Conservation (phyloP, 2,888 invertebrate genomes). For the Emesis castigata region DNA sequence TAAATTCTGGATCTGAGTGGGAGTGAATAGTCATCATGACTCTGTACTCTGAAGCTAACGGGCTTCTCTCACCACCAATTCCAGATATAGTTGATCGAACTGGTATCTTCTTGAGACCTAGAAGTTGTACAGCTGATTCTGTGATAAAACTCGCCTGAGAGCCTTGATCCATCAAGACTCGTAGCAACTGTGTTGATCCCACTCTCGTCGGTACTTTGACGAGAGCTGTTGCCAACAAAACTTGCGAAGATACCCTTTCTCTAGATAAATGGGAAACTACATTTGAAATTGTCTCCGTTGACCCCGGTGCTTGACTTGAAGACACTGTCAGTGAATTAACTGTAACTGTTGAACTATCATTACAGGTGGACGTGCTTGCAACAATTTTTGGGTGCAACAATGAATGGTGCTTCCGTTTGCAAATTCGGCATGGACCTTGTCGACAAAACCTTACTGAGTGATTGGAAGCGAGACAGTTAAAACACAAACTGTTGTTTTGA, state of each 20-base stretch:
- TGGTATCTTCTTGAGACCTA: no score
- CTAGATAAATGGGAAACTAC: not conserved
- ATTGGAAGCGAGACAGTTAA: constrained; percentile 5
- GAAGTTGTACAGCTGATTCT: no score
- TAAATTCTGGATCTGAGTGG: not conserved
- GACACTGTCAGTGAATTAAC: not conserved
- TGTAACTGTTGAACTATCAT: not conserved
- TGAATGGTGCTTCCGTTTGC: constrained; percentile 6
- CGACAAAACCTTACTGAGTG: constrained; percentile 6
- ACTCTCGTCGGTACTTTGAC: not conserved
- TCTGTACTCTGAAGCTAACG: not conserved
- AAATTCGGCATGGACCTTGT: not conserved
- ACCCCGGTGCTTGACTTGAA: not conserved
- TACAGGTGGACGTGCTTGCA: not conserved
- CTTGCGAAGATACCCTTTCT: not conserved
- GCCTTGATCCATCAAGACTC: constrained; percentile 1
- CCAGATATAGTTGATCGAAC: not conserved
- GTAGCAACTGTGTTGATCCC: not conserved
- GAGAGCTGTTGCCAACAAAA: constrained; percentile 9
- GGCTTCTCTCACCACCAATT: not conserved
- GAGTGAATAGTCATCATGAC: not conserved
- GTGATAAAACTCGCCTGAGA: no score
- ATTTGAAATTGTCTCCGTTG: not conserved
- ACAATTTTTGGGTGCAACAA: constrained; percentile 4
- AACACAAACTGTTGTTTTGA: constrained; percentile 1